Base-by-base conservation (phyloP, 2,888 invertebrate species). In the Plemyria rubiginata region DNA sequence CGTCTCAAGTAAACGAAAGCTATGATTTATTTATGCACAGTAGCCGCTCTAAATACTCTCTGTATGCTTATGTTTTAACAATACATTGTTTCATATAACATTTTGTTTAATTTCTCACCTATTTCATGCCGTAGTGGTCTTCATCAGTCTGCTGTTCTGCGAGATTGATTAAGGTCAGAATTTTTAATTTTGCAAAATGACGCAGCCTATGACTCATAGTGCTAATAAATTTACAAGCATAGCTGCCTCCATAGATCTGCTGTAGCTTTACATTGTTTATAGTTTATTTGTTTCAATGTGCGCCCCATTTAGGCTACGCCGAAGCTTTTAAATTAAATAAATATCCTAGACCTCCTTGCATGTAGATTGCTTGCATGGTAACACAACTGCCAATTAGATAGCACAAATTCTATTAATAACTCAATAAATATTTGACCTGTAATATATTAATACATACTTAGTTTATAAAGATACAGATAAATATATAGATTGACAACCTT, bases 1-100 rank as follows among this genome's bases (percentile, higher is more conserved):
- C 79, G 92, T 90, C 77, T 80, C 93, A 87, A 94, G 94, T 95
- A 93, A 94, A 94, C 79, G 66, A 81, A 85, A 87, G 84, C 85
- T 86, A 82, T 82, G 77, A 83, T 85, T 82, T 83, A 85, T 84
- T 72, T 82, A 84, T 83, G 90, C 92, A 92, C 92, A 75, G 89
- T 91, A 91, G 90, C 83, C 81, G 86, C 89, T 76, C n/a, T n/a
- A n/a, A n/a, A 84, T 73, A 82, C 71, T 82, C 74, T 78, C 72
- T 88, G 84, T 88, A 85, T 81, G 90, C 90, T 90, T 90, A 84
- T 83, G 71, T 85, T 86, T 80, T 87, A 90, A 91, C 90, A 90
- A 87, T 90, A 91, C 88, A 90, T 89, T 78, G 74, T 78, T 84
- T 74, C 85, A 86, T 87, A 80, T 88, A 87, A 86, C 85, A 84